Base-by-base conservation (phyloP, 2,888 invertebrate species). In the Rutpela maculata region DNA sequence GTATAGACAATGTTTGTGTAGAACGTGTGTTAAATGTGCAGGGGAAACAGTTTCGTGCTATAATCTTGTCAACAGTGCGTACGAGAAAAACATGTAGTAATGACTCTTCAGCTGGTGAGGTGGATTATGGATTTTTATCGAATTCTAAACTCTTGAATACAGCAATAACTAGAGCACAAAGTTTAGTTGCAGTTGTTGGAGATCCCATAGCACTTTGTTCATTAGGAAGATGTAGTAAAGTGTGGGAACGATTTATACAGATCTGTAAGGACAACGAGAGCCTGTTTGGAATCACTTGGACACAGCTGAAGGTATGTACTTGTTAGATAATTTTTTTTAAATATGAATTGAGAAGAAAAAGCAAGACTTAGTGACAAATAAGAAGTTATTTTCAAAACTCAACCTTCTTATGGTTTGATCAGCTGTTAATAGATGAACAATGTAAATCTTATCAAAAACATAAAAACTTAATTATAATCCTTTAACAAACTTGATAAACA, bases 1-100 rank as follows among this genome's bases (percentile, higher is more conserved):
- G 94, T 38, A 92, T 96, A 89, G 93, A 92, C 80, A 94, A 94
- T 75, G 94, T 96, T 62, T 95, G 95, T 12, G 96, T 96, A 1
- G 96, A 96, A 86, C 90, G 96, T 76, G 96, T 96, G 3, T 90
- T 95, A 12, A 96, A 96, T 89, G 96, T 96, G 0, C 96, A 96
- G 90, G 96, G 96, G 86, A 97, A 96, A 87, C 96, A 97, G 89
- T 97, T 96, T 87, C 92, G 96, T 10, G 96, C 94, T 0, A 93
- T 97, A 67, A 94, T 97, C 85, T 90, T 97, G 76, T 95, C 95
- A 56, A 96, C 96, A 0, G 95, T 95, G 0, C 90, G 95, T 43
- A 96, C 96, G 7, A 91, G 95, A 26, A 92, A 94, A 72, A 95
- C 95, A 0, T 95, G 95, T 87, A 90, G 90, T 9, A 85, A 83